Conservation (phyloP, 2,888 invertebrate species). For the Drosophila acutilabella region DNA sequence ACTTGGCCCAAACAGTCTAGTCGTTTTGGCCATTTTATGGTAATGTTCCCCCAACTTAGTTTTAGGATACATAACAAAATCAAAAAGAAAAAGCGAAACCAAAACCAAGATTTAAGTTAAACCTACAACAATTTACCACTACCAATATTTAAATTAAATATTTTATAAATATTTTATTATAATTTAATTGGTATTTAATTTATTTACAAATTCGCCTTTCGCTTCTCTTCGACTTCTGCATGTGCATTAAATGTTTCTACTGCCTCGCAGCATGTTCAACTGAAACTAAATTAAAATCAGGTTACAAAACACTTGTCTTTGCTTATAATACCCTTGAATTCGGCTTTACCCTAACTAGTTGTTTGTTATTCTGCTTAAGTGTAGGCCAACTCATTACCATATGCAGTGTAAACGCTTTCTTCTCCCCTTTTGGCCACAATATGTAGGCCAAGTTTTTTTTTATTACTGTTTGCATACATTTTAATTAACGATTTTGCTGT, state of each 20-base stretch:
- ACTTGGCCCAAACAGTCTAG: constrained; percentile 7
- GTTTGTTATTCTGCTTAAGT: not conserved
- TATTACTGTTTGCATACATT: constrained; percentile 12
- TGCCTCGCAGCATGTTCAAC: constrained; percentile 37
- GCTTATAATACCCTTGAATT: not conserved
- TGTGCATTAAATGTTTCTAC: constrained; percentile 16
- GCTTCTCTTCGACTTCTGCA: constrained; percentile 25
- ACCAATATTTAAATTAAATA: constrained; percentile 20
- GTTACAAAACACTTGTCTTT: constrained; percentile 11
- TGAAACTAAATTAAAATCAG: constrained; percentile 11
- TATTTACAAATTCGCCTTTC: constrained; percentile 10
- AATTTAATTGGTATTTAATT: constrained; percentile 11
- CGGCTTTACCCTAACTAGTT: not conserved
- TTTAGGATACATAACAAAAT: constrained; percentile 47
- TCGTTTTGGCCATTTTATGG: constrained; percentile 35
- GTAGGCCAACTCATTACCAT: constrained; percentile 4
- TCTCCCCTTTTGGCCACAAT: constrained; percentile 15
- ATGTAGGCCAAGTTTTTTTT: constrained; percentile 19
- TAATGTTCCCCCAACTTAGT: constrained; percentile 66
- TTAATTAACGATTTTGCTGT: constrained; percentile 29
- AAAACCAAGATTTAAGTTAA: constrained; percentile 27
- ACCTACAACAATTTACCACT: constrained; percentile 12
- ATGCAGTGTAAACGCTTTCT: constrained; percentile 1
- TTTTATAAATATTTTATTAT: constrained; percentile 5
- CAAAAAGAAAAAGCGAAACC: constrained; percentile 25